Evolutionary conservation across 2,113 vertebrate genomes (phyloP), one percentile per base, ranked within the genome.

Genomic region (Deroptyus accipitrinus): DNA sequence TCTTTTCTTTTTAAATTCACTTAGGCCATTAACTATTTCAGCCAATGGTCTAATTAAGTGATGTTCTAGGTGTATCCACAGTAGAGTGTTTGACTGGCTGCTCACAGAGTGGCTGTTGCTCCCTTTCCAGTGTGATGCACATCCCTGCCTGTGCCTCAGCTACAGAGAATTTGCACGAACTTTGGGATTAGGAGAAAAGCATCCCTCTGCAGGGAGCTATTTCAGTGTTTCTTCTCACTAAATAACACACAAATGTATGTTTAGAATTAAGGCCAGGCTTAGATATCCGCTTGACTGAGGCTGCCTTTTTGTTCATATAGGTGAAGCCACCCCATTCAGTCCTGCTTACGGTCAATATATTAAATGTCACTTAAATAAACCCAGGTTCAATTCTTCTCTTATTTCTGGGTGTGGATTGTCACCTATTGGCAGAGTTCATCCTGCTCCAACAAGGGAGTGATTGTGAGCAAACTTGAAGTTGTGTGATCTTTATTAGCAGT

Each of bases 221-320:
- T 51, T 49, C 39, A 80, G 28, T 55, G 52, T 12, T 73, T 30
- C 11, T 30, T 76, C 46, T n/a, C 44, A 11, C 52, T 76, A 25
- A 80, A 31, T 0, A 28, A 35, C 28, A 39, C 69, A 66, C 3
- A 68, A 66, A 66, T 18, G 1, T 3, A 10, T 7, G 15, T 48
- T 70, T 37, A 63, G 51, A 66, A 5, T n/a, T 49, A 39, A 83
- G 17, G 18, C 5, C 31, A 22, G 31, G 39, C 39, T 72, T 54
- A n/a, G 74, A 9, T 17, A 59, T 25, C 62, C 49, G 17, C 27
- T 76, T 86, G 48, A 76, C 24, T 0, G 6, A 63, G n/a, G 25
- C 25, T 73, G 69, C 12, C 72, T 24, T 31, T 28, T 23, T 0
- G 1, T 48, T 81, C 2, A 2, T 25, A 3, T 1, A 10, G 55